Conservation (phyloP, 2,113 vertebrate species). For the Proterorhinus semilunaris region DNA sequence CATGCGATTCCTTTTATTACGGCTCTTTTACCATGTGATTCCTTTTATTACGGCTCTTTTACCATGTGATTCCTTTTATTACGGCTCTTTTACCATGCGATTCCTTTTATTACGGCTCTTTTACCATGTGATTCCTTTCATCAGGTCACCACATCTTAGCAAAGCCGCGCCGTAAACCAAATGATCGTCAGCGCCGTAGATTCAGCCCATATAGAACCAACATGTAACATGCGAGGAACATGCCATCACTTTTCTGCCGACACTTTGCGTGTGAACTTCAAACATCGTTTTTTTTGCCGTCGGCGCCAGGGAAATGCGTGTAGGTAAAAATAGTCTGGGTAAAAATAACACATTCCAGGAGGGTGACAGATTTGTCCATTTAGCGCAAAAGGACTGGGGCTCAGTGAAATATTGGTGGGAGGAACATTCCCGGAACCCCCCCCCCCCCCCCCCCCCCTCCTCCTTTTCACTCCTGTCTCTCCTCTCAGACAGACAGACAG, state of each 20-base stretch:
- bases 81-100: constrained; percentile 25
- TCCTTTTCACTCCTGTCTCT: no score
- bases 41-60: no score
- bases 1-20: no score
- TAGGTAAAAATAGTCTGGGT: constrained; percentile 69
- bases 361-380: constrained; percentile 67
- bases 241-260: constrained; percentile 20
- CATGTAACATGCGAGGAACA: constrained; percentile 26
- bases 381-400: constrained; percentile 55
- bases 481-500: background rate
- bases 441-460: no score
- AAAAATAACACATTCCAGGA: constrained; percentile 69
- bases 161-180: constrained; percentile 33
- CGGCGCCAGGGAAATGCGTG: constrained; percentile 54
- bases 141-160: constrained; percentile 55
- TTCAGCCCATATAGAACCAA: constrained; percentile 13
- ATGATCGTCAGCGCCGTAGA: constrained; percentile 17
- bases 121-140: constrained; percentile 21
- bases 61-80: no score
- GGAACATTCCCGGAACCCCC: constrained; percentile 58
- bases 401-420: constrained; percentile 64
- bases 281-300: constrained; percentile 53
- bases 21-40: no score
- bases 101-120: constrained; percentile 28
- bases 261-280: constrained; percentile 19